phyloP scores from a whole-genome alignment of 2,113 vertebrate species.

The Regulus satrapa region DNA sequence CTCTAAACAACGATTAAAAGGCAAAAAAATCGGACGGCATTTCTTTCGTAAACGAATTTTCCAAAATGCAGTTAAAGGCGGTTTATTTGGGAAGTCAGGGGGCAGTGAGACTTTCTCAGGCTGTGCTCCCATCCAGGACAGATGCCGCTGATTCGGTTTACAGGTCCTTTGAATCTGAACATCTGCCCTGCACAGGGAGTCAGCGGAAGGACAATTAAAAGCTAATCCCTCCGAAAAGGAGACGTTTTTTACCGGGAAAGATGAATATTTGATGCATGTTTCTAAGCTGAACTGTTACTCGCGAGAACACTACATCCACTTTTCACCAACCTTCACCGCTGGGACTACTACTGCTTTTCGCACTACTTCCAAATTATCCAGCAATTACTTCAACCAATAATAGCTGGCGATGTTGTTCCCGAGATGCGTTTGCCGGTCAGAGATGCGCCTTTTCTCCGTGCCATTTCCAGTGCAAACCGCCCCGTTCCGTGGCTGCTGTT shows the following conservation, averaged over 20 bases:
- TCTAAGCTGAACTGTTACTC: not conserved
- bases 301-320: not conserved
- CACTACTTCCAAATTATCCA: not conserved
- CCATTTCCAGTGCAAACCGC: not conserved
- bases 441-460: not conserved
- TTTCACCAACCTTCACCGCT: not conserved
- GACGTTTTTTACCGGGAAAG: not conserved
- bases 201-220: constrained; percentile 21
- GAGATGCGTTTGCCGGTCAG: not conserved
- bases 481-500: fast-evolving
- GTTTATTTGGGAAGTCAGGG: constrained; percentile 28
- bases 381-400: not conserved
- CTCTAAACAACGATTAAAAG: not conserved
- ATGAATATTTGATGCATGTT: not conserved
- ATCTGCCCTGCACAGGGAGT: constrained; percentile 49
- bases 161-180: constrained; percentile 47
- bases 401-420: not conserved
- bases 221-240: not conserved
- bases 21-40: not conserved
- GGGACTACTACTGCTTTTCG: not conserved
- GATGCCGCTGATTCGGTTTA: constrained; percentile 56
- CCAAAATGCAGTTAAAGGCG: not conserved
- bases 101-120: constrained; percentile 6
- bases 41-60: constrained; percentile 54
- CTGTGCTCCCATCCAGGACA: constrained; percentile 40